Base-by-base conservation (phyloP, 2,797 vertebrate species). In the Hoplostethus atlanticus region DNA sequence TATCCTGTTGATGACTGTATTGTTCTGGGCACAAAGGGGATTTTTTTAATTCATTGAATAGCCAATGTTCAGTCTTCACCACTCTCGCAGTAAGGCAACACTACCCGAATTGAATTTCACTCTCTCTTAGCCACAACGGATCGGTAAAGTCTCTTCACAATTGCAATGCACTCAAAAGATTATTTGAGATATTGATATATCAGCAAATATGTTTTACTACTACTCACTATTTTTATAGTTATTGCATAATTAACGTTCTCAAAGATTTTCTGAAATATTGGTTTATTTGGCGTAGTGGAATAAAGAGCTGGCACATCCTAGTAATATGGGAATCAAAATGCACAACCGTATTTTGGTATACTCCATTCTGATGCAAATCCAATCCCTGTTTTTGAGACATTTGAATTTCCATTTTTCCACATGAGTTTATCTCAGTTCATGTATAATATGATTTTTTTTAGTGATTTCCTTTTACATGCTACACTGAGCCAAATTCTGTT, bases 11-110 rank as follows among this genome's bases (percentile, higher is more conserved):
- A 83, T 70, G 80, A 79, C 75, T 77, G 70, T 71, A 79, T 88
- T 86, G 70, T 86, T 86, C 77, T 79, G 79, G 52, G 44, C 78
- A 79, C 77, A 79, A 76, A 67, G 71, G 71, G 51, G 71, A 46
- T 65, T 68, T 50, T 65, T 65, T 77, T 58, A 28, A 44, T 60
- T 67, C 55, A 50, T 72, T 72, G 36, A 72, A 70, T 67, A 67
- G 55, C 47, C 65, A 5, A 42, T 44, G 76, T 75, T 79, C 64
- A 75, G 75, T 52, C 38, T 68, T 34, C 38, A 48, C 34, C 31
- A 64, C 78, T 64, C 68, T 74, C 61, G 59, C 67, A 66, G 61
- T 56, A 6, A 11, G 59, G 42, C 56, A 77, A 80, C 76, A 84
- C 79, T 75, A 66, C 73, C 70, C 63, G 31, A 65, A 80, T 74